Evolutionary conservation across 2,888 invertebrate species (phyloP), one percentile per base, ranked within the genome.

Genomic region (Pasiphila rectangulata): DNA sequence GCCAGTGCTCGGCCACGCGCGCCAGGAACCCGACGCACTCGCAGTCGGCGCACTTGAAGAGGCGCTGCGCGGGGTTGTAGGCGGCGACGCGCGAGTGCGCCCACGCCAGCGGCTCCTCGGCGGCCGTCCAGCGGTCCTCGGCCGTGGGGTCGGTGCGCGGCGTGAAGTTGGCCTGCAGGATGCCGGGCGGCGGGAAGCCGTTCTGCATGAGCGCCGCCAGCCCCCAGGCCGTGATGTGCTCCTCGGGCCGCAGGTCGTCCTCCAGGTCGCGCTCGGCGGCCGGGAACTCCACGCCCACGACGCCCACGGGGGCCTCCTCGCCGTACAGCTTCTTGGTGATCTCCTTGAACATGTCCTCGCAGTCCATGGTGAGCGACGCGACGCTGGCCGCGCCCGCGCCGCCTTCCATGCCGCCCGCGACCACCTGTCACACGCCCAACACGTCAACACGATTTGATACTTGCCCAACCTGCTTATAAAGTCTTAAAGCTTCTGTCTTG

Each of bases 261-360:
- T 84, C 85, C 55, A 78, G 67, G 60, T 92, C 92, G 51, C 90
- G 79, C 69, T 81, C 87, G 17, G 81, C 83, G 1, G 81, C 83
- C 10, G 84, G 84, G 73, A 86, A 86, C 72, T 86, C 86, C 12
- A 85, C 85, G 59, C 83, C 83, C 55, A 79, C 82, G 35, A 79
- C 84, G 43, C 80, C 75, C 42, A 65, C 72, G 55, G 68, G 70
- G 19, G 86, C 80, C 81, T 96, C 96, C 81, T 96, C 95, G 56
- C 96, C 96, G 85, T 96, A 96, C 61, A 96, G 90, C 89, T 96
- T 96, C 79, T 95, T 92, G 55, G 96, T 96, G 74, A 96, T 96
- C 91, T 96, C 96, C 83, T 96, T 96, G 80, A 95, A 95, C 93
- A 95, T 95, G 75, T 95, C 95, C 85, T 95, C 95, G 88, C 95